Evolutionary conservation across 2,888 invertebrate species (phyloP), one percentile per base, ranked within the genome.

Genomic region (Agriotes lineatus): DNA sequence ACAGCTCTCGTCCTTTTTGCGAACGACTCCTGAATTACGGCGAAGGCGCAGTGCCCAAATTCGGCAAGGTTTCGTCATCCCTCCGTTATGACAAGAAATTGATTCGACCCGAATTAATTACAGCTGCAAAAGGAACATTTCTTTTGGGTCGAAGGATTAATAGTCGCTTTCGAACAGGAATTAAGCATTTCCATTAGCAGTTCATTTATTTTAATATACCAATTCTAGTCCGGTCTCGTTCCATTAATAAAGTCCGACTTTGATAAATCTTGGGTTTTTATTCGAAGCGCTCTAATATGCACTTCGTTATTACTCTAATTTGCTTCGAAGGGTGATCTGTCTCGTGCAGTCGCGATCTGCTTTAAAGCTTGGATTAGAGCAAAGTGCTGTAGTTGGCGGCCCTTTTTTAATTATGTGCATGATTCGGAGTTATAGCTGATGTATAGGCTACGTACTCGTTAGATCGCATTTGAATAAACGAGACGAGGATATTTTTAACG

Each of bases 131-230:
- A 52, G 52, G 33, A 16, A 18, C 30, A 18, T 33, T 52, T 33
- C 52, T 18, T 52, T 52, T 10, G 5, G 18, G n/a, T 18, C 30
- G 33, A 6, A 22, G 37, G 33, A 56, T 56, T 56, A 56, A 56
- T 35, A 56, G 56, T 20, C 20, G 30, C 25, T 12, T 37, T 39
- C 56, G 56, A 56, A 56, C 37, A 14, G 56, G 39, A 39, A 56
- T 56, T 56, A 56, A 56, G 37, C 33, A 56, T 56, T 56, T 56
- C 56, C 56, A 56, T 56, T 56, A 56, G 56, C 22, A 35, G 37
- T 22, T 56, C 56, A 56, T 56, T 56, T 56, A 56, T 56, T 56
- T 56, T 56, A 56, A 56, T 56, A 56, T 39, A 35, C 12, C 56
- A 20, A 22, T 42, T 7, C 42, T 42, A 16, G 16, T 42, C 2